Percentiles rank a stretch among this genome's conserved stretches.
phyloP scores from a whole-genome alignment of 64 coral and sea anemone species.

The Hydrozoanthus tunicans region DNA sequence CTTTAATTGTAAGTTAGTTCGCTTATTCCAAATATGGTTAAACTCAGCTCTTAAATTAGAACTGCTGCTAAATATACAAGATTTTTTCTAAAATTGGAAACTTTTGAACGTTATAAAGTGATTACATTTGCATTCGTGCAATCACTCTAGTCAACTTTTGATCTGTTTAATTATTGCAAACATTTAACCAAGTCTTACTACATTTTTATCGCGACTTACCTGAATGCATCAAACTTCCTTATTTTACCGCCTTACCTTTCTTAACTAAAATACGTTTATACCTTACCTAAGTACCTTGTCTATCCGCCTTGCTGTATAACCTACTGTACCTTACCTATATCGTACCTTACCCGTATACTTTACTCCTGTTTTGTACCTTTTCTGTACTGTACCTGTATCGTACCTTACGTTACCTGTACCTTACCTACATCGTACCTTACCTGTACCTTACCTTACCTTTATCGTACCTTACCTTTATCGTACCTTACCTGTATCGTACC shows the following conservation, averaged over 20 bases:
- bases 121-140: too few species aligned
- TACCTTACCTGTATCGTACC: background rate
- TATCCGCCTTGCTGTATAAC: background rate
- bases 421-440: background rate
- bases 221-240: background rate
- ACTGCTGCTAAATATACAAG: too few species aligned
- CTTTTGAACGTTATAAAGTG: too few species aligned
- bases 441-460: background rate
- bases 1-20: too few species aligned
- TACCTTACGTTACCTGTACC: background rate
- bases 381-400: background rate
- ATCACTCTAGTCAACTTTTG: background rate
- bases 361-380: background rate
- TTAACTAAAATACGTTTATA: background rate
- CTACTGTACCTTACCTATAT: background rate
- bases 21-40: too few species aligned
- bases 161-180: background rate
- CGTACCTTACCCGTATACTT: background rate
- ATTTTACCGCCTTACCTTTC: background rate
- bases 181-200: background rate
- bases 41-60: too few species aligned
- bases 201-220: background rate
- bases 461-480: background rate
- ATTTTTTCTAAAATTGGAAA: too few species aligned
- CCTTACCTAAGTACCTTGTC: background rate